phyloP scores from a whole-genome alignment of 2,113 vertebrate species.

The Herpetotheres cachinnans region DNA sequence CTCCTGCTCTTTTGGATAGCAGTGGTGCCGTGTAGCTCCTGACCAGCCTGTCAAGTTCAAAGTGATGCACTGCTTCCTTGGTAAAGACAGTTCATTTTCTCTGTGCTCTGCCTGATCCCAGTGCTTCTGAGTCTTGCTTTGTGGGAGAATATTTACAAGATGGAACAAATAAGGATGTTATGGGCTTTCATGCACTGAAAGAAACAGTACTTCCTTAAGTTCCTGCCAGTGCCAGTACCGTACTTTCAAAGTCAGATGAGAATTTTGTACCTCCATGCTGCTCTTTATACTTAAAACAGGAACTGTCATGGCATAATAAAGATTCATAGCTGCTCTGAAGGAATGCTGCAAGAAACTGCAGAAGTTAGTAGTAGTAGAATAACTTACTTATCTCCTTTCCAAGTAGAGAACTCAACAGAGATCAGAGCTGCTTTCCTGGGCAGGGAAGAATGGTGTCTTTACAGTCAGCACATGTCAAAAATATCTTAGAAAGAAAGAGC shows the following conservation, averaged over 20 bases:
- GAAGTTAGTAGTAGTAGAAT: background rate
- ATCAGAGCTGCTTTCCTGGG: background rate
- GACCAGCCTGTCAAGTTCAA: background rate
- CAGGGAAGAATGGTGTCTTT: background rate
- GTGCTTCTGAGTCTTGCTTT: background rate
- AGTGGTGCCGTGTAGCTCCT: background rate
- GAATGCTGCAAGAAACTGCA: background rate
- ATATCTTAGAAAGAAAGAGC: background rate
- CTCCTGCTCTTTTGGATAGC: background rate
- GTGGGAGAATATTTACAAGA: background rate
- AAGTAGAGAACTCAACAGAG: background rate
- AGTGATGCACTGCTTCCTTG: background rate
- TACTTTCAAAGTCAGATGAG: background rate
- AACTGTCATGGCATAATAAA: background rate
- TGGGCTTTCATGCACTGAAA: background rate
- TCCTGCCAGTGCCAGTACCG: background rate
- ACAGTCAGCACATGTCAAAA: background rate
- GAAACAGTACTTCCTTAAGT: background rate
- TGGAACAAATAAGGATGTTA: background rate
- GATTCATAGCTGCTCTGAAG: background rate
- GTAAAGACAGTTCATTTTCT: background rate
- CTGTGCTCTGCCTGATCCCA: background rate
- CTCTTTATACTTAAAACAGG: background rate
- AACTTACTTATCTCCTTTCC: background rate
- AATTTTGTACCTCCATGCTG: background rate